These are phyloP conservation scores for Bombus sylvicola DNA, from an alignment of 1,140 invertebrate species.

Conservation along the genomic window DNA sequence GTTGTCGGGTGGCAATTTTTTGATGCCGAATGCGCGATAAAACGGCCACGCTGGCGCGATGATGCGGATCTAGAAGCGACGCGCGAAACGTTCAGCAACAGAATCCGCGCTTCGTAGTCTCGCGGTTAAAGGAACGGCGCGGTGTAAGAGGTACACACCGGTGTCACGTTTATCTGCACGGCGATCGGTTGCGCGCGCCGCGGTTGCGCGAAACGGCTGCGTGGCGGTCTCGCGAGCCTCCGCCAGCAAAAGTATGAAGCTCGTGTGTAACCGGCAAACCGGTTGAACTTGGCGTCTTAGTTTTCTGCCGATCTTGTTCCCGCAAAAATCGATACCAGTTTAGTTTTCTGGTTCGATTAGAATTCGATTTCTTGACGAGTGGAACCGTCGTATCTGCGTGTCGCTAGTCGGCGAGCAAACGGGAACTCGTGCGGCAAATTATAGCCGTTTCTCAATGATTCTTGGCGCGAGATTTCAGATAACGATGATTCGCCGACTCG, in stretches of 20 bases:
- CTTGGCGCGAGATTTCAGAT: not conserved
- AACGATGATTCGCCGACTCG: not conserved
- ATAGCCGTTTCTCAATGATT: not conserved
- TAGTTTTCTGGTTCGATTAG: constrained; percentile 4
- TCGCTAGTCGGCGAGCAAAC: not conserved
- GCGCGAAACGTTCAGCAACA: constrained; percentile 59
- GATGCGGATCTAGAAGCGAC: constrained; percentile 66
- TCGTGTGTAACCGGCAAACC: constrained; percentile 56
- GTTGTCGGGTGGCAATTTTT: constrained; percentile 50
- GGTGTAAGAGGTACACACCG: constrained; percentile 40
- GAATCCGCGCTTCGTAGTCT: constrained; percentile 61
- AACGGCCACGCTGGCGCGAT: constrained; percentile 40
- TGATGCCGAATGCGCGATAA: constrained; percentile 60
- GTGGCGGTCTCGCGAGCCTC: constrained; percentile 39
- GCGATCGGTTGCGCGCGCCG: constrained; percentile 53
- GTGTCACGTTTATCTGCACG: constrained; percentile 63
- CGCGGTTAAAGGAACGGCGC: constrained; percentile 54
- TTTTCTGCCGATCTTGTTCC: constrained; percentile 40
- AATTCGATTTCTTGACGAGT: not conserved
- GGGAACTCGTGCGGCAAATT: constrained; percentile 22
- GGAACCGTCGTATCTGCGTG: not conserved
- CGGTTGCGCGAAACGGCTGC: constrained; percentile 64
- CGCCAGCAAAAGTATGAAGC: constrained; percentile 17
- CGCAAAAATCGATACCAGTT: constrained; percentile 34
- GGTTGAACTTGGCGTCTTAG: constrained; percentile 43